These are phyloP conservation scores for Syngnathus typhle DNA, from an alignment of 2,113 vertebrate species.

Conservation along the genomic window DNA sequence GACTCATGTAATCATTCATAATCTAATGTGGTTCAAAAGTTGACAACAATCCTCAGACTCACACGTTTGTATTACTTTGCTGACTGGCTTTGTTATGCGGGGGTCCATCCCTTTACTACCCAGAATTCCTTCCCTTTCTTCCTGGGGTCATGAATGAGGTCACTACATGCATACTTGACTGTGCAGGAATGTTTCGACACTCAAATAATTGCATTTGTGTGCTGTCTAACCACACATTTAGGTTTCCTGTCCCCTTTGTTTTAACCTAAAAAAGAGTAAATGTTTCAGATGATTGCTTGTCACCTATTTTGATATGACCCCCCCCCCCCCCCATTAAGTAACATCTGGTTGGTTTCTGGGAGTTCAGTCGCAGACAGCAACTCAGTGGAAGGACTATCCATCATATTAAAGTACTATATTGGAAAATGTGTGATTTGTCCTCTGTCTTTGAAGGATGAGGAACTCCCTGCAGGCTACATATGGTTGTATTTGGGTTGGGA, in stretches of 20 bases:
- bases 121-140: constrained; percentile 18
- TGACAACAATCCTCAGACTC: not conserved
- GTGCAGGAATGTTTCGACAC: constrained; percentile 8
- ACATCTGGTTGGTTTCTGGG: constrained; percentile 18
- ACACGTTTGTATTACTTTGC: not conserved
- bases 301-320: not conserved
- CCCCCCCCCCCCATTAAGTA: constrained; percentile 14
- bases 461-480: constrained; percentile 31
- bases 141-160: constrained; percentile 26
- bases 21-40: not conserved
- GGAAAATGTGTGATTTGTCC: constrained; percentile 28
- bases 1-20: not conserved
- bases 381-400: constrained; percentile 37
- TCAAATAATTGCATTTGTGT: not conserved
- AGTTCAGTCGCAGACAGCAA: constrained; percentile 19
- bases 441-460: constrained; percentile 16
- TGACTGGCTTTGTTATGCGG: not conserved
- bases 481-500: constrained; percentile 29
- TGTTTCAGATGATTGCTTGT: constrained; percentile 11
- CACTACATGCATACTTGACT: constrained; percentile 21
- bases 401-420: constrained; percentile 38
- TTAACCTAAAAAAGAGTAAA: not conserved
- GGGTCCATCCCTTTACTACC: not conserved
- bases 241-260: not conserved
- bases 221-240: not conserved